Base-by-base conservation (phyloP, 2,113 vertebrate genomes). In the Taxidea taxus region DNA sequence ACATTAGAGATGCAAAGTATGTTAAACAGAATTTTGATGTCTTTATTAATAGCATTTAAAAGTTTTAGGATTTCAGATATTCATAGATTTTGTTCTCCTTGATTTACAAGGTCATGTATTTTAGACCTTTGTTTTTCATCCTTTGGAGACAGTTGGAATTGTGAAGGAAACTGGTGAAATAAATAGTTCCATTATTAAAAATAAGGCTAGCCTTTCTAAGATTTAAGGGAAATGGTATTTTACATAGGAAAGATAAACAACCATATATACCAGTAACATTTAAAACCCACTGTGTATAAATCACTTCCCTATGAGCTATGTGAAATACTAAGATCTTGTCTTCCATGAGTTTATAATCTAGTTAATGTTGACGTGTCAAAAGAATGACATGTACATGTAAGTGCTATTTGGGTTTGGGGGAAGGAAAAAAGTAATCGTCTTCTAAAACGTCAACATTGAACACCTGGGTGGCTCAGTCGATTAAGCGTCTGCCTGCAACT, bases 1-100 rank as follows among this genome's bases (percentile, higher is more conserved):
- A 97, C 98, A 97, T 97, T 98, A 98, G 95, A 91, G 96, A 98
- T 98, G 97, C 95, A 97, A 97, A 98, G 96, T 97, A 96, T 98
- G 96, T 98, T 97, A 94, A 96, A 96, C 90, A 94, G 97, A 98
- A 98, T 97, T 96, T 98, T 98, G 95, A 97, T 98, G 94, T 92
- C 92, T 94, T 84, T 98, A 98, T 98, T 98, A 98, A 97, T 97
- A 97, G 97, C 92, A 91, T 97, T 96, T 97, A 94, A 97, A 97
- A 97, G 93, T 95, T 97, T 92, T 70, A 90, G 31, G 39, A 96
- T 97, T 94, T 96, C 47, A 89, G 84, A 91, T 96, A 96, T 88
- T 98, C 90, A 95, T 70, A 97, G 95, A 97, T 86, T 92, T 90
- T 96, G 64, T 80, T 97, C 39, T 87, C 70, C 94, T 90, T 95